Evolutionary conservation across 2,797 vertebrate genomes (phyloP).

Genomic region (Enoplosus armatus): DNA sequence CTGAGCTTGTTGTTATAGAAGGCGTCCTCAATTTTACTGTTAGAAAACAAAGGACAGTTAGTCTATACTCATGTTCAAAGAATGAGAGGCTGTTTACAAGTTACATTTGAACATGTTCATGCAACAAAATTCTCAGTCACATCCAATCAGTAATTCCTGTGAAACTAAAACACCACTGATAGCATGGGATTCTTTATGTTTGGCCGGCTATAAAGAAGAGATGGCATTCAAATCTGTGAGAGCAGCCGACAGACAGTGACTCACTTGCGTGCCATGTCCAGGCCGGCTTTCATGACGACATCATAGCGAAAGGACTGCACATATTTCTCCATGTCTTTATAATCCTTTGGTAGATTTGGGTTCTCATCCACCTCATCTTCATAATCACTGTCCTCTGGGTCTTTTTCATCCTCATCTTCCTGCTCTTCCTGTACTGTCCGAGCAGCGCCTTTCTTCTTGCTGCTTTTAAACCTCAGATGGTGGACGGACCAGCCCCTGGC

Average conservation of each 20-base stretch:
- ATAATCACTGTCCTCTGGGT: conserved; percentile 80
- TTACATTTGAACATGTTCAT: background rate
- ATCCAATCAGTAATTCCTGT: background rate
- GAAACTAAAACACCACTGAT: background rate
- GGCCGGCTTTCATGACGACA: conserved; percentile 90
- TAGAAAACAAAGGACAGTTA: conserved; percentile 20
- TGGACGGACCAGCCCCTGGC: conserved; percentile 71
- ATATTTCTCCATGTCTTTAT: conserved; percentile 92
- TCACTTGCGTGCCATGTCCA: conserved; percentile 94
- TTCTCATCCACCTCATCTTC: conserved; percentile 88
- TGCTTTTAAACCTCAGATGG: conserved; percentile 89
- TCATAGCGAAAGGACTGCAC: conserved; percentile 93
- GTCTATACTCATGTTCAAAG: background rate
- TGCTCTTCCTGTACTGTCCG: conserved; percentile 78
- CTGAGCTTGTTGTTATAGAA: conserved; percentile 93
- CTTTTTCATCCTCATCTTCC: conserved; percentile 81
- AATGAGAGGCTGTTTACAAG: background rate
- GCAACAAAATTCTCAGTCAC: background rate
- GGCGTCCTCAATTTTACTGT: conserved; percentile 95
- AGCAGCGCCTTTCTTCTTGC: conserved; percentile 83
- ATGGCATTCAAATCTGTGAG: background rate
- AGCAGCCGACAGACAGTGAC: conserved; percentile 64
- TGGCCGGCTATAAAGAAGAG: background rate
- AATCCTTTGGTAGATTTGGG: conserved; percentile 85
- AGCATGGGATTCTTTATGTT: background rate